Evolutionary conservation across 2,888 invertebrate species (phyloP).

Genomic region (Chrysina gloriosa): DNA sequence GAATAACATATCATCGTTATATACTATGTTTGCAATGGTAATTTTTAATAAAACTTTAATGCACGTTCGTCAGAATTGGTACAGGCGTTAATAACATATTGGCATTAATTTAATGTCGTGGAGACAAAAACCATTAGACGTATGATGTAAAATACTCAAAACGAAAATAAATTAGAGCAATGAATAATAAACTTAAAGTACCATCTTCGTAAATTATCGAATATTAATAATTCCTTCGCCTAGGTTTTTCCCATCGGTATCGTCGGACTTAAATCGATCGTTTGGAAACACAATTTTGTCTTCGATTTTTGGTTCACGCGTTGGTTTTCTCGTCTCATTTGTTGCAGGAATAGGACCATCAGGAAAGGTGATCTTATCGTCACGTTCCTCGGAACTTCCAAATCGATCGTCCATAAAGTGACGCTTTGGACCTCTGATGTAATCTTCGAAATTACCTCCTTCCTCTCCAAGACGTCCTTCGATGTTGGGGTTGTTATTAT

Average conservation of each 20-base stretch:
- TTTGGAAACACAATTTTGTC: constrained; percentile 13
- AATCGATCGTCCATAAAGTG: not conserved
- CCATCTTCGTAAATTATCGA: not conserved
- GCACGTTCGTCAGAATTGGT: too few species aligned
- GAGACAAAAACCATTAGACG: too few species aligned
- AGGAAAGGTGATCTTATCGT: not conserved
- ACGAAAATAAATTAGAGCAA: too few species aligned
- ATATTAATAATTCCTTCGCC: not conserved
- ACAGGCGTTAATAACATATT: too few species aligned
- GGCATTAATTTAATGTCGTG: too few species aligned
- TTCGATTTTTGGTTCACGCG: not conserved
- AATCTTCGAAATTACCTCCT: not conserved
- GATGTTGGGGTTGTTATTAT: too few species aligned
- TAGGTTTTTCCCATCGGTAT: not conserved
- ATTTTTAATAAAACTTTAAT: too few species aligned
- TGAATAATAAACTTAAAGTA: not conserved
- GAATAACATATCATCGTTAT: too few species aligned
- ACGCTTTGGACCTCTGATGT: not conserved
- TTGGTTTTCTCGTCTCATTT: not conserved
- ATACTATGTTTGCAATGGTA: too few species aligned
- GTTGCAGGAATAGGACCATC: constrained; percentile 1
- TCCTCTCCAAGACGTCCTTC: not conserved
- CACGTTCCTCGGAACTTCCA: not conserved
- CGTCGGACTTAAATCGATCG: not conserved
- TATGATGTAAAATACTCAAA: too few species aligned